phyloP scores from a whole-genome alignment of 2,888 invertebrate species.

The Amphipoea lucens region DNA sequence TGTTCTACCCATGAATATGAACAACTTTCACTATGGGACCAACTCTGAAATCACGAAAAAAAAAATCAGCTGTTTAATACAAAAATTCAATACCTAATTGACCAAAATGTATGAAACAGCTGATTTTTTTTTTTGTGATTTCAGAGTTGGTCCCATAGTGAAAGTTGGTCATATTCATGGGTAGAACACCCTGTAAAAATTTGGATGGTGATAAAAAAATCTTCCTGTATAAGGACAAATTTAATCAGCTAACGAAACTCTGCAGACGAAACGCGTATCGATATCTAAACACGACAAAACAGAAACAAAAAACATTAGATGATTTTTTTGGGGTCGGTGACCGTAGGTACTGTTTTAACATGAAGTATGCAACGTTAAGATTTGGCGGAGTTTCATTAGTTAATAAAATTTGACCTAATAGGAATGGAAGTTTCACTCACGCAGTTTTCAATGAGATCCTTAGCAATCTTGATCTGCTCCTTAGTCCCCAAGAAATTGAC shows the following conservation, averaged over 20 bases:
- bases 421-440: conserved; percentile 81
- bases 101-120: too few relatives aligned
- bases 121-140: too few relatives aligned
- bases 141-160: too few relatives aligned
- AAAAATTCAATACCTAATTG: too few relatives aligned
- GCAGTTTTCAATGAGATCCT: conserved; percentile 92
- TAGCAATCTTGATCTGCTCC: conserved; percentile 94
- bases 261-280: neutral
- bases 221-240: too few relatives aligned
- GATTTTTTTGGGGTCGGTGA: neutral
- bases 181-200: too few relatives aligned
- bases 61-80: too few relatives aligned
- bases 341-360: neutral
- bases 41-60: too few relatives aligned
- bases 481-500: conserved; percentile 91
- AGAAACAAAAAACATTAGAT: neutral
- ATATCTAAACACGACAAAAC: neutral
- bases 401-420: neutral
- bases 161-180: too few relatives aligned
- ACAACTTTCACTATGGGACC: too few relatives aligned
- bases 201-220: too few relatives aligned
- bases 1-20: too few relatives aligned
- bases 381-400: neutral
- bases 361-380: neutral
- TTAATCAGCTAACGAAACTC: neutral